Percentiles rank a stretch among this genome's conserved stretches.
Conservation (phyloP, 2,113 vertebrate genomes). For the Bubo scandiacus region DNA sequence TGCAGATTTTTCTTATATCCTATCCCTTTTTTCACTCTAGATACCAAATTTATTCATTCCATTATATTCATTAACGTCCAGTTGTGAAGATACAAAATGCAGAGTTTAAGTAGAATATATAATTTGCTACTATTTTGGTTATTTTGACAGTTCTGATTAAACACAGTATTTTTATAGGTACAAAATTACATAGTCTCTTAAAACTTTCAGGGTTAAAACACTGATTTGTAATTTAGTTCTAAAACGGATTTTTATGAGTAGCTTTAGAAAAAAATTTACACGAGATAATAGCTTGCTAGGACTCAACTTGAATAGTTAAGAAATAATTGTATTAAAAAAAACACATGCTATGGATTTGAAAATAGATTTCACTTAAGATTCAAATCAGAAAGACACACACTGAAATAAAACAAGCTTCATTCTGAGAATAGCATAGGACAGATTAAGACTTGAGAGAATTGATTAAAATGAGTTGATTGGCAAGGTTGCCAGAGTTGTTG, state of each 20-base stretch:
- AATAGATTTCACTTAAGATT: not conserved
- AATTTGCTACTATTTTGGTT: not conserved
- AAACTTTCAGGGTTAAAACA: not conserved
- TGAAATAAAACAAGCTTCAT: not conserved
- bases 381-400: not conserved
- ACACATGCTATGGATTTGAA: not conserved
- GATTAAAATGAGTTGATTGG: constrained; percentile 23
- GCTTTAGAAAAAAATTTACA: not conserved
- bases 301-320: not conserved
- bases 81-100: not conserved
- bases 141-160: not conserved
- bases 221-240: not conserved
- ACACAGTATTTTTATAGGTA: not conserved
- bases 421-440: not conserved
- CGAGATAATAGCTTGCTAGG: not conserved
- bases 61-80: not conserved
- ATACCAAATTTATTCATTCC: not conserved
- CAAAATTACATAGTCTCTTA: not conserved
- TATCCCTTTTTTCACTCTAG: not conserved
- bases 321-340: not conserved
- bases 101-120: not conserved
- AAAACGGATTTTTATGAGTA: not conserved
- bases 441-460: constrained; percentile 14
- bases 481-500: constrained; percentile 25
- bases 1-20: not conserved